These are phyloP conservation scores for Laupala kohalensis DNA, from an alignment of 1,140 invertebrate species.

Conservation along the genomic window DNA sequence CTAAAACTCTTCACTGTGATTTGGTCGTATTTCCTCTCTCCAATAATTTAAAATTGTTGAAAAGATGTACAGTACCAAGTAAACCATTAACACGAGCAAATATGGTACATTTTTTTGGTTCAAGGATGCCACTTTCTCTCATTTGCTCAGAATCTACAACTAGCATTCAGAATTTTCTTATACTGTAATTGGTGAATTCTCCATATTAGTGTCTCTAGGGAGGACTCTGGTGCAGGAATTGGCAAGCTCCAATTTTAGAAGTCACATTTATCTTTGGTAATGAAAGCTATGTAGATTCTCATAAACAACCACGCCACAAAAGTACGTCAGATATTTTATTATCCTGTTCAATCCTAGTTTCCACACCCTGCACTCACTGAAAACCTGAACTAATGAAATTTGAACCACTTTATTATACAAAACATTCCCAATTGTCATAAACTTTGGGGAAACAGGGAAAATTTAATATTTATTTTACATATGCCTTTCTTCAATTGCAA, in stretches of 20 bases:
- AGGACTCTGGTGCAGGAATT: too few species aligned
- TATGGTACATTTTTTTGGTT: not conserved
- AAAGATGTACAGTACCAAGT: too few species aligned
- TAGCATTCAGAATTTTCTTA: not conserved
- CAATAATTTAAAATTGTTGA: too few species aligned
- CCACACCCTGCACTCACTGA: not conserved
- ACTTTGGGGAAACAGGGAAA: not conserved
- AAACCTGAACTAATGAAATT: not conserved
- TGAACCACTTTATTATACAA: not conserved
- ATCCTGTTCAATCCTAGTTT: not conserved
- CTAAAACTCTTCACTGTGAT: too few species aligned
- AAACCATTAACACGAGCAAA: not conserved
- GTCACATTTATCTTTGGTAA: too few species aligned
- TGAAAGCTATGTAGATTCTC: not conserved
- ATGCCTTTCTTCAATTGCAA: not conserved
- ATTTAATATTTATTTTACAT: not conserved
- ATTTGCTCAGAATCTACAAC: not conserved
- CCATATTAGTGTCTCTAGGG: too few species aligned
- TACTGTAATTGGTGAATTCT: too few species aligned
- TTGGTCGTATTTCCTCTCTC: too few species aligned
- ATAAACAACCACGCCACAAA: not conserved
- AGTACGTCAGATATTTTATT: not conserved
- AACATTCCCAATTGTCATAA: not conserved
- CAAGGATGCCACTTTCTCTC: not conserved
- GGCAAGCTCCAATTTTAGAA: too few species aligned